Base-by-base conservation (phyloP, 2,888 invertebrate genomes). In the Pyrrhia umbra region DNA sequence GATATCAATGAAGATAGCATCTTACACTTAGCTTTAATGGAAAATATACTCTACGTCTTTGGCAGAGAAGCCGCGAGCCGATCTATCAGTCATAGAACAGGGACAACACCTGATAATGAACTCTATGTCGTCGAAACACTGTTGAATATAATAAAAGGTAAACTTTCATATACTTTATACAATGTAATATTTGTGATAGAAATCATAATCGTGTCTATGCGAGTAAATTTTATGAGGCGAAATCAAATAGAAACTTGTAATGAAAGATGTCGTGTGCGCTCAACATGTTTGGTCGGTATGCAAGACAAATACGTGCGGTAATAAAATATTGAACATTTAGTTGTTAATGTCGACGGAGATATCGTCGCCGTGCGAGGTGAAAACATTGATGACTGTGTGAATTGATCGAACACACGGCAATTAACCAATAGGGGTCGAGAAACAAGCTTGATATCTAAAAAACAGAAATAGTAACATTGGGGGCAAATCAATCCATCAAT, bases 201-300 rank as follows among this genome's bases (percentile, higher is more conserved):
- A 92, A 94, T 91, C 93, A 86, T 92, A 93, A 93, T 93, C 92
- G 89, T 85, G 84, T 89, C 87, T 84, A 87, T 88, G 92, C 88
- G 87, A 93, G 90, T 88, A 83, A 80, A 86, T 91, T 93, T 92
- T 93, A 93, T 92, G 93, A 92, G 88, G 85, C 90, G 88, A 92
- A 93, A 94, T 93, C 94, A 94, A 95, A 94, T 95, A 94, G 95
- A 95, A 94, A 94, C 94, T 91, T 92, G 94, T 90, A 93, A 93
- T 94, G 92, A 92, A 92, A 92, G 92, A 93, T 92, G 92, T 92
- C 90, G 86, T 91, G 84, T 88, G 85, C 89, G 85, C 85, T 87
- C 82, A 85, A 88, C 89, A 87, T 91, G 94, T 92, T 91, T 90
- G 88, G 89, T 90, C 87, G 89, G 90, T 89, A 90, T 90, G 86